Conservation (phyloP, 2,888 invertebrate genomes). For the Bombyx huttoni region DNA sequence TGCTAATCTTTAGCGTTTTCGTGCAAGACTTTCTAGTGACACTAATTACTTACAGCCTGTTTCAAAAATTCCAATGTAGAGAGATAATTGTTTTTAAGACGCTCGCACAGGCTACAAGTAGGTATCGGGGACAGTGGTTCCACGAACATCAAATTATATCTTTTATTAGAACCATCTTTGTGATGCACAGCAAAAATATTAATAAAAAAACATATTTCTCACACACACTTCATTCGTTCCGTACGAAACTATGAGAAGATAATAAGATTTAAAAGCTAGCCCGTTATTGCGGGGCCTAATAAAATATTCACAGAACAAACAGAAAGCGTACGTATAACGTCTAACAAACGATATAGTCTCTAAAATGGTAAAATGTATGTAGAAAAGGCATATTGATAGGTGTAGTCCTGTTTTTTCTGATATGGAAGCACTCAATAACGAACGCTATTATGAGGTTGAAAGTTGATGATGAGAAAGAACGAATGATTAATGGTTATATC, state of each 20-base stretch:
- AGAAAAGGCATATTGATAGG: too few species aligned
- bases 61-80: not conserved
- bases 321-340: too few species aligned
- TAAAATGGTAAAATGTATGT: too few species aligned
- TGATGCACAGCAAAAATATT: not conserved
- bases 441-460: slow-evolving; percentile 13
- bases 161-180: too few species aligned
- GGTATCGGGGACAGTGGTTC: not conserved
- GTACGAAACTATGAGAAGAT: too few species aligned
- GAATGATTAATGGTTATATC: too few species aligned
- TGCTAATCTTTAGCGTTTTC: not conserved
- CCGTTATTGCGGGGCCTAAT: too few species aligned
- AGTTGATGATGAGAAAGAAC: too few species aligned
- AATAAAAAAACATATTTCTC: not conserved
- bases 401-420: not conserved
- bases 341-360: too few species aligned
- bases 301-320: too few species aligned
- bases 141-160: not conserved
- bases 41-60: not conserved
- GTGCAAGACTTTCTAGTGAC: not conserved
- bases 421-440: not conserved
- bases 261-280: too few species aligned
- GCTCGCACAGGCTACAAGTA: not conserved
- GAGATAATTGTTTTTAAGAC: not conserved
- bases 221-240: too few species aligned